Evolutionary conservation across 2,888 invertebrate species (phyloP), one percentile per base, ranked within the genome.

Genomic region (Spisula subtruncata): DNA sequence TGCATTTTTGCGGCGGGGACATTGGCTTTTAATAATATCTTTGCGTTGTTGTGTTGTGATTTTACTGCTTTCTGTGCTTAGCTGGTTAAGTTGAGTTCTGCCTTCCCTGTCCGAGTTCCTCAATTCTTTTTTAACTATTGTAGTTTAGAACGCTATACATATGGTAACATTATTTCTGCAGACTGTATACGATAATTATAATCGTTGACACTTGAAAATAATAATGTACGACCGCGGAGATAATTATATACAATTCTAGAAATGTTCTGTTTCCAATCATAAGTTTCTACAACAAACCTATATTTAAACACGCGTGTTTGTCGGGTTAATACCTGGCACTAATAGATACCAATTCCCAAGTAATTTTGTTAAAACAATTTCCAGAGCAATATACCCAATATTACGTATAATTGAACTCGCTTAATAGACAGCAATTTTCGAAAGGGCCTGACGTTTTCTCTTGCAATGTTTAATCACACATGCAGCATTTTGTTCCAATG

Each of bases 231-330:
- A 6, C 41, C 41, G 8, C 41, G 18, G 75, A 35, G 75, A 16
- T 35, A 16, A 75, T 35, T 1, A 29, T n/a, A n/a, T 16, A 75
- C 12, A 20, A 75, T 35, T 18, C 75, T 75, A 14, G 18, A 46
- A 35, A 10, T 25, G 14, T 48, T 46, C 12, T 46, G 18, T 51
- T 35, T 81, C 48, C 51, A 51, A 75, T 79, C 51, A 48, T 75
- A 75, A 25, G 46, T 85, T 51, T 75, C 32, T n/a, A 75, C 51
- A 79, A 51, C 85, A 85, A 79, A 14, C 75, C 75, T 75, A 32
- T 75, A 75, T 32, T 75, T 75, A 75, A 35, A 16, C 25, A 18
- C 35, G 75, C 75, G 35, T 75, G 75, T 32, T 32, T 75, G 32
- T 35, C 29, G 16, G 32, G 35, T 32, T 35, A 75, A 75, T 2